Conservation (phyloP, 2,888 invertebrate genomes). For the Abrostola tripartita region DNA sequence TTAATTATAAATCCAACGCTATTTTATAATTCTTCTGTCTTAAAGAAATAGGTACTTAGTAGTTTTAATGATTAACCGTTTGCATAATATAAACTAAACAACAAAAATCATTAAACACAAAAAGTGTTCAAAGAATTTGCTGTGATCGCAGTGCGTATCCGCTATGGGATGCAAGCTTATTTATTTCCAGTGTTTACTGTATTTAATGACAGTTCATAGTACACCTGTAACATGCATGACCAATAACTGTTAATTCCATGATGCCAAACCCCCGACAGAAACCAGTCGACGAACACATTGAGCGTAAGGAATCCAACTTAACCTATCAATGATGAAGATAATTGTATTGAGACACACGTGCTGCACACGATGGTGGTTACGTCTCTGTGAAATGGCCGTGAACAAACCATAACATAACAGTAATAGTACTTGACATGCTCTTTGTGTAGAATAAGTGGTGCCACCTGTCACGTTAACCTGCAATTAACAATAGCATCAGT, state of each 20-base stretch:
- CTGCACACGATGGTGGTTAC: conserved; percentile 13
- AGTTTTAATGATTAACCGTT: too few relatives aligned
- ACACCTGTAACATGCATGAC: too few relatives aligned
- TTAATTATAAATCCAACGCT: too few relatives aligned
- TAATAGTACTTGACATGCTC: neutral
- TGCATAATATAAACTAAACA: too few relatives aligned
- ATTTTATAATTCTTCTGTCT: too few relatives aligned
- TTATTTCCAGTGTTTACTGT: too few relatives aligned
- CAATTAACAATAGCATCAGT: neutral
- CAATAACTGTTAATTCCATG: conserved; percentile 16
- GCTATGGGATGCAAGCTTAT: too few relatives aligned
- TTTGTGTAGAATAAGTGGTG: neutral
- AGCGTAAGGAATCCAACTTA: conserved; percentile 46
- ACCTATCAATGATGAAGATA: conserved; percentile 35
- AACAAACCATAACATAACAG: neutral
- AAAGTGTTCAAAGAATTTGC: too few relatives aligned
- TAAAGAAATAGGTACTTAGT: too few relatives aligned
- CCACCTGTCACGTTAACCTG: neutral
- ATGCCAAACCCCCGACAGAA: conserved; percentile 17
- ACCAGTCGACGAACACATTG: conserved; percentile 47
- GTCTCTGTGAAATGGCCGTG: conserved; percentile 35
- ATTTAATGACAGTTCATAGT: too few relatives aligned
- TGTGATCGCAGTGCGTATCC: too few relatives aligned
- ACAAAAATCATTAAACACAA: too few relatives aligned
- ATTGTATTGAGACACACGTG: conserved; percentile 50